A percentile compares a stretch with the other conserved stretches of the same genome.
Evolutionary conservation across 1,140 invertebrate species (phyloP).

Genomic region (Zaprionus gabonicus): DNA sequence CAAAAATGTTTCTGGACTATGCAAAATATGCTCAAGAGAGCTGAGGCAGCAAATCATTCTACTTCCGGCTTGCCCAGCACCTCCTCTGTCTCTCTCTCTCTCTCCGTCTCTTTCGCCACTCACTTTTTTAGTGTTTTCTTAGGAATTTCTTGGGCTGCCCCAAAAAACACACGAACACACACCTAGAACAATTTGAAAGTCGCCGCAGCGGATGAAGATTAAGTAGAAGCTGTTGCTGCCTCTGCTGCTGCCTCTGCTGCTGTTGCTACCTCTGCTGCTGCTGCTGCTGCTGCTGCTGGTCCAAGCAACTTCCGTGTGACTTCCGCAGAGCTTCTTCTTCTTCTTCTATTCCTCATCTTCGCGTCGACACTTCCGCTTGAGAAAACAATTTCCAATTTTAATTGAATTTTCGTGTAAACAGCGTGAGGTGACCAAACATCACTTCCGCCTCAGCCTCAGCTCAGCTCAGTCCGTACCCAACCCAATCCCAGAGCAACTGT

Average conservation of each 20-base stretch:
- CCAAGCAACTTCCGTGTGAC: constrained; percentile 79
- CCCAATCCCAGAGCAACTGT: not conserved
- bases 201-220: constrained; percentile 39
- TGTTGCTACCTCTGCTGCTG: not conserved
- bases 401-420: constrained; percentile 83
- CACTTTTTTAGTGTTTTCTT: constrained; percentile 58
- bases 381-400: constrained; percentile 73
- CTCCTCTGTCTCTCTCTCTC: not conserved
- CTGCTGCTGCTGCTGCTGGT: constrained; percentile 37
- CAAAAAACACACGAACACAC: constrained; percentile 10
- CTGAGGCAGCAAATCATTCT: constrained; percentile 28
- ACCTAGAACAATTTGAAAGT: constrained; percentile 36
- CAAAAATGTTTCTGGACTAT: constrained; percentile 48
- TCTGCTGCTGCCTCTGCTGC: not conserved
- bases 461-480: not conserved
- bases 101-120: constrained; percentile 8
- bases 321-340: constrained; percentile 60
- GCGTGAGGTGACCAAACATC: constrained; percentile 59
- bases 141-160: constrained; percentile 57
- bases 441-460: constrained; percentile 41
- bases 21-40: constrained; percentile 58
- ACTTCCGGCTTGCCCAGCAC: constrained; percentile 5
- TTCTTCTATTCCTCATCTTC: not conserved
- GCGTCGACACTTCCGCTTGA: constrained; percentile 59
- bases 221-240: constrained; percentile 34